phyloP scores from a whole-genome alignment of 2,113 vertebrate species.

The Bujurquina vittata region DNA sequence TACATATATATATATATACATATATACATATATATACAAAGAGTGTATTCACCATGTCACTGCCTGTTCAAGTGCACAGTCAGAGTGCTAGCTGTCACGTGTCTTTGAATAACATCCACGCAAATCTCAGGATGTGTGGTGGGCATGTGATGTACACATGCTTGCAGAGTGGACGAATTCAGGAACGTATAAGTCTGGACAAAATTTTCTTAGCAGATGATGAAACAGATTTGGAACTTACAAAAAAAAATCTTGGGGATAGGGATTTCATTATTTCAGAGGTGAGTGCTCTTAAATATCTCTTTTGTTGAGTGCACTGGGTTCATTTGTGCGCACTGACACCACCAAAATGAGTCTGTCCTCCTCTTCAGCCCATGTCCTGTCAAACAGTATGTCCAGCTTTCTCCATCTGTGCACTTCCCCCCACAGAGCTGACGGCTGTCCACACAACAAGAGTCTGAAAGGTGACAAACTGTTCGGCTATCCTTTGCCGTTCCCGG shows the following conservation, averaged over 20 bases:
- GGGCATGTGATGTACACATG: background rate
- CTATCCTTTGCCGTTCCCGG: background rate
- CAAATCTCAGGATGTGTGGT: conserved; percentile 17
- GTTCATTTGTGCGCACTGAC: background rate
- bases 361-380: conserved; percentile 7
- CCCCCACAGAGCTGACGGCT: conserved; percentile 21
- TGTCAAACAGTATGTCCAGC: background rate
- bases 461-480: conserved; percentile 23
- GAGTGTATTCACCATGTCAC: background rate
- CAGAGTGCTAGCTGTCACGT: background rate
- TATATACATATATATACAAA: no score
- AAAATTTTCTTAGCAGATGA: background rate
- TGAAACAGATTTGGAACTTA: background rate
- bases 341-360: background rate
- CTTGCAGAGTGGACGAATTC: background rate
- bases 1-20: no score
- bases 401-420: background rate
- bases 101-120: background rate
- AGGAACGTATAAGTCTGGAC: background rate
- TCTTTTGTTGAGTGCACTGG: background rate
- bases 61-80: background rate
- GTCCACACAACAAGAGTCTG: conserved; percentile 25
- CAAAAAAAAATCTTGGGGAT: background rate
- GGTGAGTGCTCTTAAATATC: background rate
- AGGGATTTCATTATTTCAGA: background rate